Evolutionary conservation across 92 coral and sea anemone species (phyloP), one percentile per base, ranked within the genome.

Genomic region (Virgularia gustaviana): DNA sequence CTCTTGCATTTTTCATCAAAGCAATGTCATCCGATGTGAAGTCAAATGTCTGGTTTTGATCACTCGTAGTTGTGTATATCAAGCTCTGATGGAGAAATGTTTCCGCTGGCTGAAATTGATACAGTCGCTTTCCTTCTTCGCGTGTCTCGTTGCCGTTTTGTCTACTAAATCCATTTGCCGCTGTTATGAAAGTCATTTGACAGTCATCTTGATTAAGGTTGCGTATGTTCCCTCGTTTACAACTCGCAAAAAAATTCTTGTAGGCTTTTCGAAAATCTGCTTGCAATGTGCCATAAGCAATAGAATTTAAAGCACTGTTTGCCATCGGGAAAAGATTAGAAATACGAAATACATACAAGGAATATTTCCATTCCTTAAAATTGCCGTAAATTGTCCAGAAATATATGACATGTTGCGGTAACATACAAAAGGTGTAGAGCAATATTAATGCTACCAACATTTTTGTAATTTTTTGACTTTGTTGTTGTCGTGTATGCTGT

Each of bases 281-380:
- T 63, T 94, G 88, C 12, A 94, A 78, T 4, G 97, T 90, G 16
- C 99, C 99, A 49, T 94, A 94, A 0, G 92, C 96, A 56, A 94
- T 89, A 2, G 99, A 96, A 38, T 94, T 94, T 22, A 94, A 76
- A 28, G 99, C 99, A 63, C 99, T 89, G 66, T 94, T 94, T 1
- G 99, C 99, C 99, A 94, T 94, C 0, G 96, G 90, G 52, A 94
- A 94, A 15, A 94, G 92, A 79, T 94, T 89, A 8, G 99, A 73
- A 68, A 94, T 87, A 16, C 99, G 87, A 34, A 94, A 78, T 11
- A 94, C 87, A 24, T 94, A 94, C 25, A 94, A 74, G 9, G 70
- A 60, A 70, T 94, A 89, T 15, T 86, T 90, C 29, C 80, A 83
- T 16, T 71, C 49, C 22, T 24, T 42, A 29, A 94, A 79, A 39